These are phyloP conservation scores for Drosophila falleni DNA, from an alignment of 2,888 invertebrate species.

Conservation along the genomic window DNA sequence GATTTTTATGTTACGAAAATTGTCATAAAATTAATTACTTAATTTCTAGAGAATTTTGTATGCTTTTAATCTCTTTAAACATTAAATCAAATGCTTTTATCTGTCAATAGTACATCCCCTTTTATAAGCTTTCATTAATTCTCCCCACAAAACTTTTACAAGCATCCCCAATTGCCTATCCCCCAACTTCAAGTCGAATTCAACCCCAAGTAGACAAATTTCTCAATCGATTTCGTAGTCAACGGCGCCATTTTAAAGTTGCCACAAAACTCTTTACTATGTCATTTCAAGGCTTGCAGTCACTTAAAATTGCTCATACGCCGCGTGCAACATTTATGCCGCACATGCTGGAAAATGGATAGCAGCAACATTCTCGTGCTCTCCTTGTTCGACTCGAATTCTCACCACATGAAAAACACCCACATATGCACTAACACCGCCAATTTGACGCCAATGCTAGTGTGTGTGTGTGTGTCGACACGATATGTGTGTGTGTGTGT, in stretches of 20 bases:
- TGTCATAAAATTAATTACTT: too few relatives aligned
- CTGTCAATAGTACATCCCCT: not conserved
- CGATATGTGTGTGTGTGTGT: slow-evolving; percentile 29
- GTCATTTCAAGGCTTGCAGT: slow-evolving; percentile 66
- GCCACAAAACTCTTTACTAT: slow-evolving; percentile 58
- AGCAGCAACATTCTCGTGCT: slow-evolving; percentile 13
- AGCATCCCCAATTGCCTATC: slow-evolving; percentile 1
- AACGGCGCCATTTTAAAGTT: slow-evolving; percentile 49
- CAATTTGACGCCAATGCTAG: slow-evolving; percentile 71
- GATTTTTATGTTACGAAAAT: too few relatives aligned
- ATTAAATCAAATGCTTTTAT: not conserved
- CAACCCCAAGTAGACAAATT: not conserved
- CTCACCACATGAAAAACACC: slow-evolving; percentile 69
- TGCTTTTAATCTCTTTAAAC: not conserved
- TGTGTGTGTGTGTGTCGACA: slow-evolving; percentile 37
- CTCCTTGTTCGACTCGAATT: slow-evolving; percentile 31
- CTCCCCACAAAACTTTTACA: slow-evolving; percentile 2
- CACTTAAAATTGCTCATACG: slow-evolving; percentile 73
- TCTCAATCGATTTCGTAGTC: slow-evolving; percentile 34
- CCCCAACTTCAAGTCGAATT: not conserved
- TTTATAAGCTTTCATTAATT: not conserved
- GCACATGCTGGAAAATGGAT: slow-evolving; percentile 32
- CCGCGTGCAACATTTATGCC: slow-evolving; percentile 59
- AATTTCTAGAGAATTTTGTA: too few relatives aligned
- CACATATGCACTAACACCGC: slow-evolving; percentile 79